These are phyloP conservation scores for Polyodon spathula DNA, from an alignment of 2,113 vertebrate species.

Conservation along the genomic window DNA sequence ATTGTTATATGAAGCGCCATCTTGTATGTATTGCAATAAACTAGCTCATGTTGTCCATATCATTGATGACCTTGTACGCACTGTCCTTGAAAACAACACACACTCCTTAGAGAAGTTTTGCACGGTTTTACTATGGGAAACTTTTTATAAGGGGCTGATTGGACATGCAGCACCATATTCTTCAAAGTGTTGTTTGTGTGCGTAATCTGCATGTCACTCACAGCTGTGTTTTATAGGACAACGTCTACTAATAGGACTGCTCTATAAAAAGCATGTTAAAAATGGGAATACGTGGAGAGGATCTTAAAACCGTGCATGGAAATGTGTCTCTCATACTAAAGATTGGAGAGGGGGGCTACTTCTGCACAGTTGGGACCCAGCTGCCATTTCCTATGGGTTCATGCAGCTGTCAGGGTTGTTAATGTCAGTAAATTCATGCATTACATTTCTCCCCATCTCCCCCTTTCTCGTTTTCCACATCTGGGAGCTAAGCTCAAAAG, in stretches of 20 bases:
- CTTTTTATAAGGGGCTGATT: too few species aligned
- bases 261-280: conserved; percentile 66
- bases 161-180: conserved; percentile 55
- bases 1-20: too few species aligned
- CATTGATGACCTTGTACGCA: conserved; percentile 22
- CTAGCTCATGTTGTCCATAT: neutral
- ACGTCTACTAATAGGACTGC: conserved; percentile 61
- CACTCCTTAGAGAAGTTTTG: too few species aligned
- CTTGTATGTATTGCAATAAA: neutral
- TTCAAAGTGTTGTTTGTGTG: conserved; percentile 54
- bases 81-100: conserved; percentile 2
- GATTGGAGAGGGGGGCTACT: conserved; percentile 31
- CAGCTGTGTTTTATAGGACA: conserved; percentile 68
- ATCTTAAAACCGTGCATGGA: too few species aligned
- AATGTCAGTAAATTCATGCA: conserved; percentile 75
- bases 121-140: too few species aligned
- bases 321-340: too few species aligned
- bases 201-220: conserved; percentile 56
- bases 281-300: conserved; percentile 56
- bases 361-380: conserved; percentile 58
- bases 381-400: conserved; percentile 80
- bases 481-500: conserved; percentile 49
- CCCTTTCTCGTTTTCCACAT: conserved; percentile 47
- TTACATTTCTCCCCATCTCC: conserved; percentile 54
- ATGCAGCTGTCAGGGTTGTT: conserved; percentile 81